Percentiles rank a stretch among this genome's conserved stretches.
Evolutionary conservation across 2,888 invertebrate genomes (phyloP).

Genomic region (Campoletis raptor): DNA sequence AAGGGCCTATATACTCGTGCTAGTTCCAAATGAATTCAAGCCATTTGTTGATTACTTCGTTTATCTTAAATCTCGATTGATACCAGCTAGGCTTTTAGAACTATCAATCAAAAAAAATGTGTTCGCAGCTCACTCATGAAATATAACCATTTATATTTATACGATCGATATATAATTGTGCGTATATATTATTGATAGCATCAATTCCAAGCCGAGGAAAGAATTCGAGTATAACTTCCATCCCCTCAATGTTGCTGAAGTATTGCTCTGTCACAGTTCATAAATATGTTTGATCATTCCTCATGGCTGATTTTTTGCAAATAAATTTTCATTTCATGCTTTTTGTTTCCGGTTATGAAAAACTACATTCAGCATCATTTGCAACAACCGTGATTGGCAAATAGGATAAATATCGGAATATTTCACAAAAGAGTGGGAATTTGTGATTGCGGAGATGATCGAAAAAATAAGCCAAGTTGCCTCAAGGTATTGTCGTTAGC

Average conservation of each 20-base stretch:
- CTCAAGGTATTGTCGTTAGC: constrained; percentile 35
- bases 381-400: neutral
- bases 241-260: too few relatives aligned
- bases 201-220: neutral
- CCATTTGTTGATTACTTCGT: constrained; percentile 59
- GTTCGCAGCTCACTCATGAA: neutral
- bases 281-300: too few relatives aligned
- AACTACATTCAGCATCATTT: neutral
- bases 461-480: constrained; percentile 2
- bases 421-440: neutral
- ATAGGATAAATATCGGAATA: neutral
- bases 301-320: too few relatives aligned
- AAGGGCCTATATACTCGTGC: neutral
- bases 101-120: neutral
- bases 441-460: neutral
- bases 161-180: neutral
- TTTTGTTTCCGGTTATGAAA: too few relatives aligned
- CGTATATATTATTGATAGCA: neutral
- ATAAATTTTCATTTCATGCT: too few relatives aligned
- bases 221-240: neutral
- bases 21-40: constrained; percentile 42
- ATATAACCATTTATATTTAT: neutral
- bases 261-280: too few relatives aligned
- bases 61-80: constrained; percentile 29
- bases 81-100: constrained; percentile 17